Base-by-base conservation (phyloP, 1,140 invertebrate species). In the Halesus radiatus region DNA sequence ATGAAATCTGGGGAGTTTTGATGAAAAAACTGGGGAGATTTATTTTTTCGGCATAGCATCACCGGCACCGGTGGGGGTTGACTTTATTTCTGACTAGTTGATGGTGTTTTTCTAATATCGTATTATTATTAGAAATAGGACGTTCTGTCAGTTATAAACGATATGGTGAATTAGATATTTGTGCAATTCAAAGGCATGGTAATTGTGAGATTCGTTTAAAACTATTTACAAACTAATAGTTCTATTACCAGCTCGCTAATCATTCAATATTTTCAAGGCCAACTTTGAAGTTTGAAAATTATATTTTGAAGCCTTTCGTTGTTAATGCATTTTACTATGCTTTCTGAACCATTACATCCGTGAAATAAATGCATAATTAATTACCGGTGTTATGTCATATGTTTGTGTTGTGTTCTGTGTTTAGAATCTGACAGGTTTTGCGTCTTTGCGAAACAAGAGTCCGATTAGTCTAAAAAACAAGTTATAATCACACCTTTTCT, bases 211-310 rank as follows among this genome's bases (percentile, higher is more conserved):
- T 72, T 45, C 37, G 37, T 13, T 45, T 45, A 45, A 13, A 45
- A 45, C 37, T 29, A 23, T 56, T n/a, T 56, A 8, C n/a, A 16
- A 56, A 22, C 54, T 56, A 18, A 18, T 22, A 56, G 3, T 56
- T 56, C 16, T 18, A n/a, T 18, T 56, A 8, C 16, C 18, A 13
- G 23, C 23, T 76, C 26, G 15, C 16, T 18, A 62, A 64, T 64
- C 54, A 76, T 66, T 64, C 75, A 76, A 76, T 64, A 76, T 62
- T 64, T 76, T 64, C 58, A 66, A 76, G 60, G 60, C 45, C 58
- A 76, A 76, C 20, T 74, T 74, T 74, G 72, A 74, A 74, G 72
- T 74, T 74, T 74, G 10, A 29, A 56, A 58, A 56, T 58, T 29
- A 73, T 23, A 23, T 29, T 52, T 20, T 52, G 18, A 45, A 45